These are phyloP conservation scores for Dendrolimus punctatus DNA, from an alignment of 1,140 invertebrate genomes.

Conservation along the genomic window DNA sequence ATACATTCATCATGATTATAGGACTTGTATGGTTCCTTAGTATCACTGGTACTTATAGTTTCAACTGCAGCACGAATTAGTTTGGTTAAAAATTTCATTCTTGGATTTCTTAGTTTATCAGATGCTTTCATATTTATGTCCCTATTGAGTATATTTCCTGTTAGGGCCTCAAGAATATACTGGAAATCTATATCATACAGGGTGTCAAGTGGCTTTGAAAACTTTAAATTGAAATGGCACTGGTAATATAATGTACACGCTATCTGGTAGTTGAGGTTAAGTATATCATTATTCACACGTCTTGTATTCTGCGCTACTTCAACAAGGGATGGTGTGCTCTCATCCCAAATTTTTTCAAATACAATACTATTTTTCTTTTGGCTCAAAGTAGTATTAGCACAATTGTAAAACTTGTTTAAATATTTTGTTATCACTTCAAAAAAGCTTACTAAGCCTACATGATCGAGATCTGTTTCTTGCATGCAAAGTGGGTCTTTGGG, in stretches of 20 bases:
- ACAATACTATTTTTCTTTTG: slow-evolving; percentile 69
- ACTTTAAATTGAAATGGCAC: slow-evolving; percentile 83
- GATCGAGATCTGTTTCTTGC: slow-evolving; percentile 83
- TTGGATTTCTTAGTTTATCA: slow-evolving; percentile 68
- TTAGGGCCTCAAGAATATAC: slow-evolving; percentile 50
- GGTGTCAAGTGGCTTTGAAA: slow-evolving; percentile 79
- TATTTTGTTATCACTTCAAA: slow-evolving; percentile 80
- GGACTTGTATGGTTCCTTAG: slow-evolving; percentile 24
- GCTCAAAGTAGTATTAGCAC: slow-evolving; percentile 58
- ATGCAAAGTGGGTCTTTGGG: slow-evolving; percentile 87
- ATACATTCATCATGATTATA: slow-evolving; percentile 74
- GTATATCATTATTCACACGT: slow-evolving; percentile 80
- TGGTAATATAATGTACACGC: slow-evolving; percentile 84
- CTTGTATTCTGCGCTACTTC: slow-evolving; percentile 85
- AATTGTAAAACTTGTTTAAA: slow-evolving; percentile 83
- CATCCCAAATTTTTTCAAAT: slow-evolving; percentile 81
- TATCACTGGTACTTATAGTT: slow-evolving; percentile 62
- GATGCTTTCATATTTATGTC: slow-evolving; percentile 43
- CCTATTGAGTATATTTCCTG: slow-evolving; percentile 33
- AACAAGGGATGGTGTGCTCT: slow-evolving; percentile 78
- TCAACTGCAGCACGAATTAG: slow-evolving; percentile 78
- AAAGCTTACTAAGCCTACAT: slow-evolving; percentile 79
- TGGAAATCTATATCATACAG: slow-evolving; percentile 80
- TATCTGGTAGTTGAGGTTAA: slow-evolving; percentile 86
- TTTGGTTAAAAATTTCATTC: slow-evolving; percentile 77